phyloP scores from a whole-genome alignment of 2,888 invertebrate species.

The Oxystoma pomonae region DNA sequence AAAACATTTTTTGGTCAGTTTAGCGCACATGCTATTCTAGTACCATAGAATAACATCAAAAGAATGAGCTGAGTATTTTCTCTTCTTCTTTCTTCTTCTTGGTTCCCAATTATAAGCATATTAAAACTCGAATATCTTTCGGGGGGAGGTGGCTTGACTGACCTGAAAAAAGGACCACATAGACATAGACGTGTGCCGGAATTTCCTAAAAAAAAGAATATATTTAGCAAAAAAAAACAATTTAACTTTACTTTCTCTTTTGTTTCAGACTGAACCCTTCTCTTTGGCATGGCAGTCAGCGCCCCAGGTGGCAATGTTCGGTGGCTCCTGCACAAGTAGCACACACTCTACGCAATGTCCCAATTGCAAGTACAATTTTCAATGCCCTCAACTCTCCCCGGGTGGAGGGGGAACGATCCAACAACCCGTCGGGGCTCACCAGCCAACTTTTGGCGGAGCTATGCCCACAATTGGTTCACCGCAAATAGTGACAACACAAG shows the following conservation, averaged over 20 bases:
- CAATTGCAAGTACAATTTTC: slow-evolving; percentile 65
- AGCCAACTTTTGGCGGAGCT: neutral
- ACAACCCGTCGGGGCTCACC: neutral
- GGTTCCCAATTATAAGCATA: too few species aligned
- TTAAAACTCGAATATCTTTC: too few species aligned
- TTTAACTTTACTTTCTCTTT: slow-evolving; percentile 14
- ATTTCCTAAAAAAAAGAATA: too few species aligned
- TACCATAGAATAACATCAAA: too few species aligned
- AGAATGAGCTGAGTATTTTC: too few species aligned
- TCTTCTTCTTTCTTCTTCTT: too few species aligned
- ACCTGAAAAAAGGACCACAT: too few species aligned
- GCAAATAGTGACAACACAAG: neutral
- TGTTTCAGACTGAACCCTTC: slow-evolving; percentile 36
- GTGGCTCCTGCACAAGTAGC: slow-evolving; percentile 43
- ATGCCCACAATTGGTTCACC: neutral
- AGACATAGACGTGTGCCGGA: too few species aligned
- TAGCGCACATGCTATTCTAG: too few species aligned
- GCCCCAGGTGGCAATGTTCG: slow-evolving; percentile 46
- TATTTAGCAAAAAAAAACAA: too few species aligned
- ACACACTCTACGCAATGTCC: slow-evolving; percentile 54
- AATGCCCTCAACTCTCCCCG: slow-evolving; percentile 37
- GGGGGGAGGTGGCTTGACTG: too few species aligned
- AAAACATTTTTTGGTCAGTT: too few species aligned
- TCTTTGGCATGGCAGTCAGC: slow-evolving; percentile 44
- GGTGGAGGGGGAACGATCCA: slow-evolving; percentile 28